Evolutionary conservation across 2,888 invertebrate genomes (phyloP).

Genomic region (Conchocele bisecta): DNA sequence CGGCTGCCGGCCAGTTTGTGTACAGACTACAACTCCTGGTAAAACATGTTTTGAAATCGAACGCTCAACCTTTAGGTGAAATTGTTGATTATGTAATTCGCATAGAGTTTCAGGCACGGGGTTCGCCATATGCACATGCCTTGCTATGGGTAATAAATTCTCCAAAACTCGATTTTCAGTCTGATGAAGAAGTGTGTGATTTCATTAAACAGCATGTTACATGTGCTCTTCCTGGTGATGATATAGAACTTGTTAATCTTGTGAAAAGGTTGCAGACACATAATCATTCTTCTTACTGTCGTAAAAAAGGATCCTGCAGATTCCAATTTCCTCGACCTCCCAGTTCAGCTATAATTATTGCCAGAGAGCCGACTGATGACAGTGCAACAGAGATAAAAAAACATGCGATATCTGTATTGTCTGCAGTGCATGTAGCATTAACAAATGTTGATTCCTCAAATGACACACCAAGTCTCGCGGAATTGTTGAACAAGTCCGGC

Average conservation of each 20-base stretch:
- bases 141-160: slow-evolving; percentile 6
- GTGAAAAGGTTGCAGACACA: slow-evolving; percentile 14
- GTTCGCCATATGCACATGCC: slow-evolving; percentile 5
- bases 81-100: background rate
- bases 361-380: no score
- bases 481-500: no score
- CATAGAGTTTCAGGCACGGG: slow-evolving; percentile 6
- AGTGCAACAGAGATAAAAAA: no score
- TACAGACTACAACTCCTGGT: slow-evolving; percentile 10
- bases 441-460: no score
- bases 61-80: background rate
- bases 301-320: background rate
- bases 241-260: background rate
- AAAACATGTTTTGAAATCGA: background rate
- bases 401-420: no score
- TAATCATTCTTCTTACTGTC: slow-evolving; percentile 4
- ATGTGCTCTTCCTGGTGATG: background rate
- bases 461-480: no score
- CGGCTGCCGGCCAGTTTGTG: slow-evolving; percentile 12
- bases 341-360: no score
- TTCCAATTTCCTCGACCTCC: no score
- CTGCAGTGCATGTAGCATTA: no score
- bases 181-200: slow-evolving; percentile 2
- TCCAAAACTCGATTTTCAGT: background rate
- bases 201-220: slow-evolving; percentile 3